Percentiles rank a stretch among this genome's conserved stretches.
phyloP scores from a whole-genome alignment of 2,888 invertebrate species.

The Automeris io region DNA sequence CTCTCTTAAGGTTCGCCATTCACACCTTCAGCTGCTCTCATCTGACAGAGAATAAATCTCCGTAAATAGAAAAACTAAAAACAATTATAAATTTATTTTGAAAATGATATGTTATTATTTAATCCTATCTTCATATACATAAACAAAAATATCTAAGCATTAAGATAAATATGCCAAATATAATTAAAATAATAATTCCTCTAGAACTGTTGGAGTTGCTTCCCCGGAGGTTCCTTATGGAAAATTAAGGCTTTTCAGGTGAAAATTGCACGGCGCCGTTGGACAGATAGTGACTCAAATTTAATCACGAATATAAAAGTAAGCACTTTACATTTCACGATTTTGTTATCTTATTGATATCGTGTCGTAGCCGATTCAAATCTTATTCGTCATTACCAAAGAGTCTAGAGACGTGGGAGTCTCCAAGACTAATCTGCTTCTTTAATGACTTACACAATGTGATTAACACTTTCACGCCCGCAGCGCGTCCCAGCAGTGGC shows the following conservation, averaged over 20 bases:
- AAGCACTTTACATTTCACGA: constrained; percentile 10
- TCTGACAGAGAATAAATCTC: too few species aligned
- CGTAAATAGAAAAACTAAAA: too few species aligned
- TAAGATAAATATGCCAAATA: background rate
- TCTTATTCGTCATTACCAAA: background rate
- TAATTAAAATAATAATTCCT: constrained; percentile 5
- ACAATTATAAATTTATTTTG: too few species aligned
- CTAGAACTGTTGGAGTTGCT: constrained; percentile 4
- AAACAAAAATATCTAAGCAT: background rate
- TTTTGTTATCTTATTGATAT: constrained; percentile 1
- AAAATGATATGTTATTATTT: too few species aligned
- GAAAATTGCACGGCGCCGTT: constrained; percentile 38
- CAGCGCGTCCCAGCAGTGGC: too few species aligned
- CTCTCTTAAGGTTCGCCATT: too few species aligned
- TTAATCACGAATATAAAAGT: constrained; percentile 33
- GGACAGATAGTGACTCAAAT: constrained; percentile 38
- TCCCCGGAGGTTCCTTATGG: constrained; percentile 39
- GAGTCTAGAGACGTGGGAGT: too few species aligned
- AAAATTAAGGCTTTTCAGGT: constrained; percentile 56
- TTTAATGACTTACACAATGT: too few species aligned
- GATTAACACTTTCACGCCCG: too few species aligned
- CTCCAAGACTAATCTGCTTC: too few species aligned
- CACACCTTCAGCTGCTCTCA: too few species aligned
- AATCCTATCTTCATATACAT: too few species aligned
- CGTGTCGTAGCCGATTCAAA: constrained; percentile 1